phyloP scores from a whole-genome alignment of 2,113 vertebrate genomes.

The Cyprinus carpio region DNA sequence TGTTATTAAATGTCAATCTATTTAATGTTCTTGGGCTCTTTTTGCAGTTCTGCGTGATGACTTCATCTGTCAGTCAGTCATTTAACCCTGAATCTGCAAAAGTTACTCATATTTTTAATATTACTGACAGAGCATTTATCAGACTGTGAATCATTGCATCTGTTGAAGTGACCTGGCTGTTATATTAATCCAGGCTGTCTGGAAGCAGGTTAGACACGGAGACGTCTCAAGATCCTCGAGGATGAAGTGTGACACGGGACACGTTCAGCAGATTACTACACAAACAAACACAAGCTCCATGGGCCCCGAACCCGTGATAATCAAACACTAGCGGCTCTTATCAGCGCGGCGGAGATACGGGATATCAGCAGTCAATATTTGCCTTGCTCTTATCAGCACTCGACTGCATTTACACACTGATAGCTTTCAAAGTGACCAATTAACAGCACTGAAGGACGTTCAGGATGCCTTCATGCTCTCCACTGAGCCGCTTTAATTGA shows the following conservation, averaged over 20 bases:
- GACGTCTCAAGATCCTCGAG: neutral
- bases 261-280: neutral
- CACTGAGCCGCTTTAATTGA: neutral
- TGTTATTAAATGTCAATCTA: no score
- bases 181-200: neutral
- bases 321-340: slow-evolving; percentile 11
- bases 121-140: neutral
- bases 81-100: neutral
- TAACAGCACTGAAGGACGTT: neutral
- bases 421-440: slow-evolving; percentile 28
- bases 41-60: neutral
- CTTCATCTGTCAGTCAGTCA: no score
- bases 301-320: neutral
- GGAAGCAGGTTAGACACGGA: neutral
- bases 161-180: no score
- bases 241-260: neutral
- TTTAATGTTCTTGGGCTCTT: neutral
- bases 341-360: slow-evolving; percentile 6
- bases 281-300: neutral
- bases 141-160: neutral
- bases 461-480: neutral
- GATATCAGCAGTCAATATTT: slow-evolving; percentile 51
- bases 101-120: neutral
- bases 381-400: slow-evolving; percentile 12
- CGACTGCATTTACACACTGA: neutral